These are phyloP conservation scores for Cydia strobilella DNA, from an alignment of 1,140 invertebrate genomes.

Conservation along the genomic window DNA sequence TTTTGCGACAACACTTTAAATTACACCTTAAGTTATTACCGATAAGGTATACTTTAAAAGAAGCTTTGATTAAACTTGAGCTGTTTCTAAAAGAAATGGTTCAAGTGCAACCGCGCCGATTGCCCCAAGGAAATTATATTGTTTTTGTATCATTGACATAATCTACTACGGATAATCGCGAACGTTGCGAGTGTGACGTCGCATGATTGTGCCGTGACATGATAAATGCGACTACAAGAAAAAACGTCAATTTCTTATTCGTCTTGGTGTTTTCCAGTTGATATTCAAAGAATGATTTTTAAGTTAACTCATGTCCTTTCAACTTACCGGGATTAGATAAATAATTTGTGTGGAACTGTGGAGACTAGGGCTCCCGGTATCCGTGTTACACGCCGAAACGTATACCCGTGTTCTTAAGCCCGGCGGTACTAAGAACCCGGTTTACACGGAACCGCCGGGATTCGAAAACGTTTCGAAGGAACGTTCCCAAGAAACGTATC, in stretches of 20 bases:
- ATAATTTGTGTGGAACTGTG: no score
- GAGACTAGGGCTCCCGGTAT: no score
- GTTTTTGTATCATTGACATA: constrained; percentile 32
- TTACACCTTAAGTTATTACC: not conserved
- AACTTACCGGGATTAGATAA: no score
- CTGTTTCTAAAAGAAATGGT: not conserved
- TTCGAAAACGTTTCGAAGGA: no score
- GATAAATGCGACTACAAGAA: constrained; percentile 7
- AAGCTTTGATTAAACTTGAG: not conserved
- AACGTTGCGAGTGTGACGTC: constrained; percentile 19
- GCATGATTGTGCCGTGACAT: constrained; percentile 18
- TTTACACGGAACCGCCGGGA: no score
- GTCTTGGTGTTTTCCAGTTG: not conserved
- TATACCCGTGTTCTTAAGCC: no score
- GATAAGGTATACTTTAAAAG: not conserved
- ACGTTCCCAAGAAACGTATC: no score
- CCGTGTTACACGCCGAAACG: no score
- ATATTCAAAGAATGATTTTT: not conserved
- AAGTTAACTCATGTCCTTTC: not conserved
- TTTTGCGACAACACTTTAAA: not conserved
- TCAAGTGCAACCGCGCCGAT: constrained; percentile 14
- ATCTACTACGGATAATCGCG: constrained; percentile 22
- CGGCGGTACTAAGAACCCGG: no score
- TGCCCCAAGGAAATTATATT: constrained; percentile 19
- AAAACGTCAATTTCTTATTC: not conserved